Conservation (phyloP, 2,888 invertebrate species). For the Diarsia dahlii region DNA sequence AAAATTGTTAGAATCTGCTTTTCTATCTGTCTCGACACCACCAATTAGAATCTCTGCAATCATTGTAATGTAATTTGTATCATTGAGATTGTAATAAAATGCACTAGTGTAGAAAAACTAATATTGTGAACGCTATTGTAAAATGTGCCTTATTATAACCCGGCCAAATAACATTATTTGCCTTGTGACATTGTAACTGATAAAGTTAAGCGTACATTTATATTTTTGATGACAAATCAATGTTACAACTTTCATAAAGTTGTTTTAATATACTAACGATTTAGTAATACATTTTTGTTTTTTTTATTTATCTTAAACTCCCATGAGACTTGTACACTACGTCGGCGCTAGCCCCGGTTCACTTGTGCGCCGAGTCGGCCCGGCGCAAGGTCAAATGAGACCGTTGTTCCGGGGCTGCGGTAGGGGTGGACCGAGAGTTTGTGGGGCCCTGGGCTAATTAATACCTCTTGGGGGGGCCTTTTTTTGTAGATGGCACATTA, state of each 20-base stretch:
- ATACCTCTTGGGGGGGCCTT: too few relatives aligned
- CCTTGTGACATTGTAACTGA: slow-evolving; percentile 66
- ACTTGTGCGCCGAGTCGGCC: too few relatives aligned
- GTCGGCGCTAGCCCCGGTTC: too few relatives aligned
- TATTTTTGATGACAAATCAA: slow-evolving; percentile 79
- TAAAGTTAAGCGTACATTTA: slow-evolving; percentile 62
- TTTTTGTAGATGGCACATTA: too few relatives aligned
- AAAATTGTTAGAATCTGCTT: slow-evolving; percentile 15
- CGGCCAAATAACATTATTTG: slow-evolving; percentile 69
- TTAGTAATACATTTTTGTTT: slow-evolving; percentile 71
- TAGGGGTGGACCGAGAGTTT: too few relatives aligned
- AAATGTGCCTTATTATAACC: slow-evolving; percentile 76
- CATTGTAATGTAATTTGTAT: slow-evolving; percentile 56
- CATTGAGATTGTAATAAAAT: slow-evolving; percentile 47
- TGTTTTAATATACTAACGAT: slow-evolving; percentile 81
- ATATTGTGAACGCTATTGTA: slow-evolving; percentile 53
- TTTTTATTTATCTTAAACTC: slow-evolving; percentile 47
- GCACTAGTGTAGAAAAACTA: slow-evolving; percentile 43
- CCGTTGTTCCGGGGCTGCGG: too few relatives aligned
- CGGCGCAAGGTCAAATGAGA: too few relatives aligned
- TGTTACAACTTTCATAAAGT: slow-evolving; percentile 83
- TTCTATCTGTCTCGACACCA: slow-evolving; percentile 35
- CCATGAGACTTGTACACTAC: too few relatives aligned
- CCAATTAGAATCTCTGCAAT: slow-evolving; percentile 60
- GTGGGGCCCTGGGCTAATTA: too few relatives aligned